Evolutionary conservation across 2,113 vertebrate genomes (phyloP).

Genomic region (Xerus inauris): DNA sequence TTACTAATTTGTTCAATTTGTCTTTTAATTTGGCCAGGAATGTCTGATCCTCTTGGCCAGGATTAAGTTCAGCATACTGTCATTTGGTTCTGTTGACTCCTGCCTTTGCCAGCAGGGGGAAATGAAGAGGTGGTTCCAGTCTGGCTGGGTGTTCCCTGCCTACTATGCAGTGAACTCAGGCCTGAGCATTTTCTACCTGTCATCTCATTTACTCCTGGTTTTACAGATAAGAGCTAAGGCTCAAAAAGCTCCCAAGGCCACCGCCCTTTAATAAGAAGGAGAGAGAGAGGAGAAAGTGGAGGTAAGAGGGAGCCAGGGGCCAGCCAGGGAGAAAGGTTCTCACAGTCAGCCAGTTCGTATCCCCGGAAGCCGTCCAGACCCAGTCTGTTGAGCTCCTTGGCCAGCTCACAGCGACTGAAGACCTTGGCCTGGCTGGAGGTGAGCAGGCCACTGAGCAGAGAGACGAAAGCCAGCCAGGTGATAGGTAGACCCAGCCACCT

Average conservation of each 20-base stretch:
- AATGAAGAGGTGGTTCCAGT: not conserved
- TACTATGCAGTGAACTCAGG: not conserved
- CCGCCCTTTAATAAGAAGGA: not conserved
- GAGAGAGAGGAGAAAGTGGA: not conserved
- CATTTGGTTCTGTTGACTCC: not conserved
- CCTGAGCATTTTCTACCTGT: too few species aligned
- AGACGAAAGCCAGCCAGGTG: conserved; percentile 64
- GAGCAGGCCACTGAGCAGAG: conserved; percentile 72
- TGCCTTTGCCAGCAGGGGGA: not conserved
- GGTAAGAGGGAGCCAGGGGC: not conserved
- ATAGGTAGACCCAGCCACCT: not conserved
- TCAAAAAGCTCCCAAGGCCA: not conserved
- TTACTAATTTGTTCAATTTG: not conserved
- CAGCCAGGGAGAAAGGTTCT: conserved; percentile 44
- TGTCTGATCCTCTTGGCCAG: not conserved
- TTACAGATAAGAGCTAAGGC: not conserved
- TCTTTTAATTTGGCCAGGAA: not conserved
- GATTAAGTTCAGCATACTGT: too few species aligned
- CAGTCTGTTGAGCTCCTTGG: conserved; percentile 68
- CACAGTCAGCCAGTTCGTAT: conserved; percentile 85
- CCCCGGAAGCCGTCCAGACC: conserved; percentile 84
- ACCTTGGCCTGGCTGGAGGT: conserved; percentile 72
- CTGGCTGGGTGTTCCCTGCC: not conserved
- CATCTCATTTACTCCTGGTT: not conserved
- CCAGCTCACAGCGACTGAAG: conserved; percentile 85